Evolutionary conservation across 1,140 invertebrate species (phyloP).

Genomic region (Watersipora subatra): DNA sequence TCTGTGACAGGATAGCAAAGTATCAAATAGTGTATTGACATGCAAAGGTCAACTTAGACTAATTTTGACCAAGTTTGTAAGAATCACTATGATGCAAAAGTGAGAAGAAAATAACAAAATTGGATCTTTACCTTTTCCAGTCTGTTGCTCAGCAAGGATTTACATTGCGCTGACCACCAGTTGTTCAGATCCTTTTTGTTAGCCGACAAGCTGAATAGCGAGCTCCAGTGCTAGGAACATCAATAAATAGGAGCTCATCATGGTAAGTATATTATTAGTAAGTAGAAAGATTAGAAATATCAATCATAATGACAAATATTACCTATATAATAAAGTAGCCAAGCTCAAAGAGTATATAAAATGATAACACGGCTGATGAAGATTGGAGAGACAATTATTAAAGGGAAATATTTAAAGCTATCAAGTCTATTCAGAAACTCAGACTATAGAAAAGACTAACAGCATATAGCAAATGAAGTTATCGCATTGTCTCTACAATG

Average conservation of each 20-base stretch:
- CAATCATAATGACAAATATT: no score
- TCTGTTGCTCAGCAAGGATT: background rate
- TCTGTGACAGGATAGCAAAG: background rate
- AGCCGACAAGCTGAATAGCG: background rate
- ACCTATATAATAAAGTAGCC: no score
- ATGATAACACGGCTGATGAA: no score
- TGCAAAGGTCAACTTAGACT: background rate
- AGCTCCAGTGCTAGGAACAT: background rate
- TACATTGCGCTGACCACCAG: background rate
- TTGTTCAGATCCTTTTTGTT: background rate
- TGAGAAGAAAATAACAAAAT: background rate
- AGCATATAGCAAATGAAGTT: no score
- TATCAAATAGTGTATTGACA: background rate
- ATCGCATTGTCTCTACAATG: no score
- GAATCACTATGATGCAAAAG: background rate
- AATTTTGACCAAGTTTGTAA: background rate
- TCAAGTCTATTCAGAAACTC: no score
- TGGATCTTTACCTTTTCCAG: background rate
- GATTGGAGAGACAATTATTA: no score
- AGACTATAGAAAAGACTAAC: no score
- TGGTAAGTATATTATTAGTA: background rate
- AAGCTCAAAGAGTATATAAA: no score
- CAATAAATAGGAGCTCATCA: background rate
- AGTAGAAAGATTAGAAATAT: no score
- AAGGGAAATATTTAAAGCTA: no score